Percentiles rank a stretch among this genome's conserved stretches.
phyloP scores from a whole-genome alignment of 1,140 invertebrate genomes.

The Macrocentrus cingulum region DNA sequence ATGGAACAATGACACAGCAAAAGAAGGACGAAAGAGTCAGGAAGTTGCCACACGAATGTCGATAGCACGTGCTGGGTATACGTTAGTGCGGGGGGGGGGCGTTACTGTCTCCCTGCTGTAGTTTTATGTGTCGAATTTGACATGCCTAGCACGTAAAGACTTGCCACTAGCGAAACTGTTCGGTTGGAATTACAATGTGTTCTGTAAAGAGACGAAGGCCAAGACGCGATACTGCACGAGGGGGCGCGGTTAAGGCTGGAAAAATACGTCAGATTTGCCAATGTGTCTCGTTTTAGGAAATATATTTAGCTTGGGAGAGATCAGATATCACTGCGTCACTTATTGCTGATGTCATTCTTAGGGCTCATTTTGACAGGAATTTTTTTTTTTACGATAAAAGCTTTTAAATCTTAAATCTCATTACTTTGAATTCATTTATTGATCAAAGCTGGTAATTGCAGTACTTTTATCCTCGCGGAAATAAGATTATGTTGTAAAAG shows the following conservation, averaged over 20 bases:
- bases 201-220: slow-evolving; percentile 36
- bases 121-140: slow-evolving; percentile 60
- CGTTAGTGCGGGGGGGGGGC: slow-evolving; percentile 51
- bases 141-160: slow-evolving; percentile 54
- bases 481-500: too few relatives aligned
- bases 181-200: slow-evolving; percentile 57
- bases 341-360: too few relatives aligned
- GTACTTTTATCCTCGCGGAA: too few relatives aligned
- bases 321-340: too few relatives aligned
- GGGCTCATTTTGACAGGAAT: too few relatives aligned
- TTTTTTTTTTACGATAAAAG: too few relatives aligned
- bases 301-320: too few relatives aligned
- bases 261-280: slow-evolving; percentile 4
- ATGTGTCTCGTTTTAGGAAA: slow-evolving; percentile 2
- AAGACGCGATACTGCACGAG: slow-evolving; percentile 27
- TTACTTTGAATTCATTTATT: too few relatives aligned
- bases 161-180: slow-evolving; percentile 57
- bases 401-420: too few relatives aligned
- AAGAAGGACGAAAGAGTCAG: slow-evolving; percentile 25
- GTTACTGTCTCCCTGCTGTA: slow-evolving; percentile 50
- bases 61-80: slow-evolving; percentile 55
- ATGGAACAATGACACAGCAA: slow-evolving; percentile 25
- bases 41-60: slow-evolving; percentile 33
- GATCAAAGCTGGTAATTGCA: too few relatives aligned
- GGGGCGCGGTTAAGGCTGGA: neutral